Conservation (phyloP, 2,888 invertebrate genomes). For the Hemistola chrysoprasaria region DNA sequence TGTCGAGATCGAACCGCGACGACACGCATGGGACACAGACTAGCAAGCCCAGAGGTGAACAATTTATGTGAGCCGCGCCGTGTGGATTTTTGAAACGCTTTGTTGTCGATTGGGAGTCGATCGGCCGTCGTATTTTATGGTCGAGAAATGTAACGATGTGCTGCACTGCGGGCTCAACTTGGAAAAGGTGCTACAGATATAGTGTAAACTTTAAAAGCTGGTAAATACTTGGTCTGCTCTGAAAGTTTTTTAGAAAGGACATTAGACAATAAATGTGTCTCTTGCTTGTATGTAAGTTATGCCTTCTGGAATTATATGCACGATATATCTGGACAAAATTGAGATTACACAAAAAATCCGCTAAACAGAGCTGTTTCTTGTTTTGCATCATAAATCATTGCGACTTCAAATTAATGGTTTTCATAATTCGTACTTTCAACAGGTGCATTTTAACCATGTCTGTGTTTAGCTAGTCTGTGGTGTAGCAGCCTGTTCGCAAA, state of each 20-base stretch:
- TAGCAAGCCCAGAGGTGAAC: constrained; percentile 40
- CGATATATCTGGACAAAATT: too few relatives aligned
- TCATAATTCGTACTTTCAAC: too few relatives aligned
- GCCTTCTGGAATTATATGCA: too few relatives aligned
- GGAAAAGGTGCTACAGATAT: neutral
- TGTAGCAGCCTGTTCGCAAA: constrained; percentile 53
- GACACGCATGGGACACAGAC: constrained; percentile 52
- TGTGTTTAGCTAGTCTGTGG: constrained; percentile 38
- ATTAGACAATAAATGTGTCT: too few relatives aligned
- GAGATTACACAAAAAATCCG: too few relatives aligned
- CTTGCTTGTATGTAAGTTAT: too few relatives aligned
- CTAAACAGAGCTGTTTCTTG: too few relatives aligned
- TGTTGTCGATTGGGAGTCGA: constrained; percentile 26
- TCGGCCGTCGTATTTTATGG: constrained; percentile 26
- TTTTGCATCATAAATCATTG: too few relatives aligned
- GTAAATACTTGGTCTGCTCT: too few relatives aligned
- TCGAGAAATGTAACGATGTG: constrained; percentile 14
- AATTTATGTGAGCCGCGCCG: constrained; percentile 29
- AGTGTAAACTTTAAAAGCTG: too few relatives aligned
- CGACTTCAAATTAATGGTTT: too few relatives aligned
- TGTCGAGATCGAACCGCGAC: constrained; percentile 37
- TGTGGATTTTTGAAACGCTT: constrained; percentile 35
- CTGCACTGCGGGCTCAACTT: constrained; percentile 13
- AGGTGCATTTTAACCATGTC: neutral
- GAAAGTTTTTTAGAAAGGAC: too few relatives aligned